phyloP scores from a whole-genome alignment of 2,888 invertebrate species.

The Andrena marginata region DNA sequence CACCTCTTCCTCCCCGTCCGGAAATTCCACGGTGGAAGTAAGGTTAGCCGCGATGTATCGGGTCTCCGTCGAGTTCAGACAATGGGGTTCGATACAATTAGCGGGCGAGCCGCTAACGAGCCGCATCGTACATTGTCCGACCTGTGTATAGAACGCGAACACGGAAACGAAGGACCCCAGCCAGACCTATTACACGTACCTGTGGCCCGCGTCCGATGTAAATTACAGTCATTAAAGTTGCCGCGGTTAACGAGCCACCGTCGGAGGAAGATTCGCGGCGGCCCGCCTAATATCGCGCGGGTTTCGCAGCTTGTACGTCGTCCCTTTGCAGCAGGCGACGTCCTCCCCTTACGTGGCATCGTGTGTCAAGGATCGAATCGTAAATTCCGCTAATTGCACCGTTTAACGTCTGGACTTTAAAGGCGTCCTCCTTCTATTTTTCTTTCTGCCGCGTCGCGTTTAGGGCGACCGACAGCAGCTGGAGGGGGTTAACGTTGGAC shows the following conservation, averaged over 20 bases:
- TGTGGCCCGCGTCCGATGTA: slow-evolving; percentile 34
- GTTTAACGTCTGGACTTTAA: not conserved
- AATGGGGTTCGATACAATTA: slow-evolving; percentile 56
- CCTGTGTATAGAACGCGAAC: slow-evolving; percentile 26
- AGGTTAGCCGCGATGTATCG: slow-evolving; percentile 35
- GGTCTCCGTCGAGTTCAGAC: slow-evolving; percentile 24
- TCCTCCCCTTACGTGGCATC: not conserved
- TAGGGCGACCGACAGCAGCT: not conserved
- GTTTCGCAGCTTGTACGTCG: slow-evolving; percentile 16
- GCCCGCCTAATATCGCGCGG: slow-evolving; percentile 40
- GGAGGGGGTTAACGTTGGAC: not conserved
- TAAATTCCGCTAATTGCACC: slow-evolving; percentile 38
- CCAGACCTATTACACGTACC: slow-evolving; percentile 30
- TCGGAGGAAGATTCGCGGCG: slow-evolving; percentile 19
- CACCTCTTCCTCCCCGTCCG: not conserved
- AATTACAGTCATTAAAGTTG: slow-evolving; percentile 51
- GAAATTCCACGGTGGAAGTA: slow-evolving; percentile 23
- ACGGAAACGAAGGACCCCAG: slow-evolving; percentile 33
- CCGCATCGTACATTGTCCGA: slow-evolving; percentile 26
- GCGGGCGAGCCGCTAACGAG: slow-evolving; percentile 38
- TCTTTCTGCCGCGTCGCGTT: not conserved
- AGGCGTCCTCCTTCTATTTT: not conserved
- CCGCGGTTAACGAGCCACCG: slow-evolving; percentile 39
- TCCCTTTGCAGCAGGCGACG: not conserved
- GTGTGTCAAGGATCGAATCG: not conserved